These are phyloP conservation scores for Bombyx mandarina DNA, from an alignment of 1,140 invertebrate species.

Conservation along the genomic window DNA sequence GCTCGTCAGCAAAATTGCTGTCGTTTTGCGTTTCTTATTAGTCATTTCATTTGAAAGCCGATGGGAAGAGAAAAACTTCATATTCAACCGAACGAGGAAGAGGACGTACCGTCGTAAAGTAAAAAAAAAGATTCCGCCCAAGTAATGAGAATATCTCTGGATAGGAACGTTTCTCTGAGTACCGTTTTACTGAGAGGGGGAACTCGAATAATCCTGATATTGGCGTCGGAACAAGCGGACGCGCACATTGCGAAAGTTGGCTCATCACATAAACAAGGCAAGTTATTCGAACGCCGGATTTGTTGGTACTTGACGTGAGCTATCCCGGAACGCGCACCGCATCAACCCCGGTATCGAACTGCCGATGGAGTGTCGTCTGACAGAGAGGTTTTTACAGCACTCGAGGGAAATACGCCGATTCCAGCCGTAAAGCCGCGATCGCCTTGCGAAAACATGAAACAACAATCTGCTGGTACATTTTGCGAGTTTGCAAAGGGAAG, in stretches of 20 bases:
- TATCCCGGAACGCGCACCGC: constrained; percentile 19
- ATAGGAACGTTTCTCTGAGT: constrained; percentile 29
- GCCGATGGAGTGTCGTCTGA: constrained; percentile 34
- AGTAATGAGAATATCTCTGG: constrained; percentile 49
- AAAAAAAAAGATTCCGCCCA: constrained; percentile 36
- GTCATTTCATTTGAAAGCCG: constrained; percentile 37
- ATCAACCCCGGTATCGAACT: constrained; percentile 46
- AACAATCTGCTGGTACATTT: constrained; percentile 27
- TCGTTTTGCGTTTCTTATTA: constrained; percentile 52
- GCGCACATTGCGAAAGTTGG: constrained; percentile 2
- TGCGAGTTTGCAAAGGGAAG: constrained; percentile 18
- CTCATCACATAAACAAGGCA: constrained; percentile 20
- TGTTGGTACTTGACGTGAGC: constrained; percentile 21
- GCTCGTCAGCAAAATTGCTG: constrained; percentile 38
- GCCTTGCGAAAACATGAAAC: constrained; percentile 27
- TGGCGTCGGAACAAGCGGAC: constrained; percentile 15
- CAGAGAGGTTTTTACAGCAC: constrained; percentile 47
- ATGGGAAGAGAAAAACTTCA: constrained; percentile 39
- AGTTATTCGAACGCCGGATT: constrained; percentile 26
- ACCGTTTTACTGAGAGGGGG: constrained; percentile 2
- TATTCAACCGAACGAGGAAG: constrained; percentile 36
- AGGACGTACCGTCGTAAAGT: constrained; percentile 37
- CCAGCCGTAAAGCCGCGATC: constrained; percentile 39
- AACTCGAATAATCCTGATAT: constrained; percentile 32
- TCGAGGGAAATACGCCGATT: constrained; percentile 59